Conservation (phyloP, 2,113 vertebrate species). For the Paraplagusia blochii region DNA sequence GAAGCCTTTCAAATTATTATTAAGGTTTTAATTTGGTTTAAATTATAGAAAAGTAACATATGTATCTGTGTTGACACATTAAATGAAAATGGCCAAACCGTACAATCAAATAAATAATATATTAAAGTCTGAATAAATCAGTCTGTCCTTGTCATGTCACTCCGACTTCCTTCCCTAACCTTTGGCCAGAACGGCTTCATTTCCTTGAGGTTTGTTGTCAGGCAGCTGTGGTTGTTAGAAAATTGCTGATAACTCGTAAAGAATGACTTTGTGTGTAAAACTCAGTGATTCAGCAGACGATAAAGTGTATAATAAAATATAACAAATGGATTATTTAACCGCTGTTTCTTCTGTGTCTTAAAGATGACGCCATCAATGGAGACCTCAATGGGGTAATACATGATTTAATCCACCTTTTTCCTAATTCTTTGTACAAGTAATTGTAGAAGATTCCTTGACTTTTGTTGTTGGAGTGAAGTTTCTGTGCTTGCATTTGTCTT, state of each 20-base stretch:
- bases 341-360: constrained; percentile 4
- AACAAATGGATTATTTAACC: constrained; percentile 18
- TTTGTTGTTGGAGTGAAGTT: background rate
- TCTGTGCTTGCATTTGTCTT: background rate
- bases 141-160: background rate
- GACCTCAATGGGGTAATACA: constrained; percentile 80
- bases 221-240: constrained; percentile 4
- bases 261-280: background rate
- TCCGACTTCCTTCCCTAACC: constrained; percentile 19
- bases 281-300: constrained; percentile 1
- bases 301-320: background rate
- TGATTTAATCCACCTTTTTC: background rate
- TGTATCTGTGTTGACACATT: no score
- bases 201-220: constrained; percentile 27
- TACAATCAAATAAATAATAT: no score
- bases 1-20: no score
- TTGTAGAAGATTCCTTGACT: background rate
- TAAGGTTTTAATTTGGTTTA: no score
- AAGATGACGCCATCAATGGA: constrained; percentile 84
- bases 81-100: no score
- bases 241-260: constrained; percentile 46
- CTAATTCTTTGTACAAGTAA: background rate
- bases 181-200: constrained; percentile 34
- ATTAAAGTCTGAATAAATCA: no score
- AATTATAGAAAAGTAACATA: no score